Percentiles rank a stretch among this genome's conserved stretches.
Conservation (phyloP, 2,113 vertebrate genomes). For the Baryphthengus martii region DNA sequence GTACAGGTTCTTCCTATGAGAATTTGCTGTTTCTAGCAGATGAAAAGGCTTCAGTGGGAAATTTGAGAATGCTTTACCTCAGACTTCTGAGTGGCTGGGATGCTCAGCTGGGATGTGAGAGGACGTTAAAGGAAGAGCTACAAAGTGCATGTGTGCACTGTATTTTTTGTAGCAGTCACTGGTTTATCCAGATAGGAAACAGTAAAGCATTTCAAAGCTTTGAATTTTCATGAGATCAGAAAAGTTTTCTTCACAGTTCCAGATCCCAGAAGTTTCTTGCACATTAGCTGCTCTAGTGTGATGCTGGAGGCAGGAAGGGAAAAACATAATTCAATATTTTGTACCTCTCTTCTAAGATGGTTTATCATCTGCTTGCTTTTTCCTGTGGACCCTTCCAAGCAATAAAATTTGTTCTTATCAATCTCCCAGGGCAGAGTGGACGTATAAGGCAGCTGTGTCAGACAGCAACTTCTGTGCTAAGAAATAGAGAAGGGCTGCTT, state of each 20-base stretch:
- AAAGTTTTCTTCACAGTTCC: background rate
- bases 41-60: background rate
- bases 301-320: background rate
- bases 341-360: background rate
- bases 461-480: background rate
- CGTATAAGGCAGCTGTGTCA: background rate
- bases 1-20: background rate
- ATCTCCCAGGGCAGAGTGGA: background rate
- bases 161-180: background rate
- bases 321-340: background rate
- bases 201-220: background rate
- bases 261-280: background rate
- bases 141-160: background rate
- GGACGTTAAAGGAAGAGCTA: background rate
- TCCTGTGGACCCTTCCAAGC: background rate
- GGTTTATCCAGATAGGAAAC: background rate
- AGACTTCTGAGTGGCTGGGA: background rate
- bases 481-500: background rate
- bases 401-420: background rate
- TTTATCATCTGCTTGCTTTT: background rate
- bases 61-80: background rate
- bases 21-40: background rate
- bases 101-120: background rate
- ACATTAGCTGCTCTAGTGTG: background rate
- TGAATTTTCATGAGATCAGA: background rate